These are phyloP conservation scores for Rachycentron canadum DNA, from an alignment of 2,797 vertebrate genomes.

Conservation along the genomic window DNA sequence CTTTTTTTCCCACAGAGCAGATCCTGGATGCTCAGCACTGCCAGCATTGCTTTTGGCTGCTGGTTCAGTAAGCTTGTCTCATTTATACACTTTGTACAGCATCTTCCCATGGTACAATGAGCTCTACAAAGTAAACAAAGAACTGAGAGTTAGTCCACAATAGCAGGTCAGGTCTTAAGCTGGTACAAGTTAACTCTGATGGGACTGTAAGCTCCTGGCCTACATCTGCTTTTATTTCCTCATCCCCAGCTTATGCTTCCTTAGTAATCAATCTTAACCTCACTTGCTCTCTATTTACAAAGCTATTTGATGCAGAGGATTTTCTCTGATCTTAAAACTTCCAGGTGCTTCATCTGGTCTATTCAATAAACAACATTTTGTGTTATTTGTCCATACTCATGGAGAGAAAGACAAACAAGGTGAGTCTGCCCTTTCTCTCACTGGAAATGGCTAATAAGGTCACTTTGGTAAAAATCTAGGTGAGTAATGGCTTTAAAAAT, in stretches of 20 bases:
- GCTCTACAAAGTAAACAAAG: slow-evolving; percentile 55
- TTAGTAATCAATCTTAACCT: slow-evolving; percentile 53
- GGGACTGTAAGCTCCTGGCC: slow-evolving; percentile 34
- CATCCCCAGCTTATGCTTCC: slow-evolving; percentile 31
- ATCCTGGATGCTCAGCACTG: slow-evolving; percentile 49
- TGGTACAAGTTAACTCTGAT: slow-evolving; percentile 32
- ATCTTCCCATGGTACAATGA: slow-evolving; percentile 40
- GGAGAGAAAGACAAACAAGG: slow-evolving; percentile 41
- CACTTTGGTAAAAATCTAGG: slow-evolving; percentile 41
- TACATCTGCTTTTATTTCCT: slow-evolving; percentile 47
- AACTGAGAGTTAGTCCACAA: slow-evolving; percentile 27
- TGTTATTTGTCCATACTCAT: slow-evolving; percentile 52
- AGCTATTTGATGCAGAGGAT: slow-evolving; percentile 39
- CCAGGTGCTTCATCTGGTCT: slow-evolving; percentile 28
- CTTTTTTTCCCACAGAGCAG: slow-evolving; percentile 48
- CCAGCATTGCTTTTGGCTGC: slow-evolving; percentile 58
- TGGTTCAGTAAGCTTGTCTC: slow-evolving; percentile 53
- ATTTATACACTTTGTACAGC: slow-evolving; percentile 65
- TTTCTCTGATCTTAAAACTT: slow-evolving; percentile 58
- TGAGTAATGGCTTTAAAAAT: slow-evolving; percentile 52
- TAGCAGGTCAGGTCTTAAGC: slow-evolving; percentile 51
- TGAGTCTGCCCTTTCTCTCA: slow-evolving; percentile 26
- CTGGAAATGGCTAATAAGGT: slow-evolving; percentile 59
- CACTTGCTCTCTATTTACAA: slow-evolving; percentile 55
- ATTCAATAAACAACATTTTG: slow-evolving; percentile 45